Conservation (phyloP, 2,888 invertebrate genomes). For the Anorthoa munda region DNA sequence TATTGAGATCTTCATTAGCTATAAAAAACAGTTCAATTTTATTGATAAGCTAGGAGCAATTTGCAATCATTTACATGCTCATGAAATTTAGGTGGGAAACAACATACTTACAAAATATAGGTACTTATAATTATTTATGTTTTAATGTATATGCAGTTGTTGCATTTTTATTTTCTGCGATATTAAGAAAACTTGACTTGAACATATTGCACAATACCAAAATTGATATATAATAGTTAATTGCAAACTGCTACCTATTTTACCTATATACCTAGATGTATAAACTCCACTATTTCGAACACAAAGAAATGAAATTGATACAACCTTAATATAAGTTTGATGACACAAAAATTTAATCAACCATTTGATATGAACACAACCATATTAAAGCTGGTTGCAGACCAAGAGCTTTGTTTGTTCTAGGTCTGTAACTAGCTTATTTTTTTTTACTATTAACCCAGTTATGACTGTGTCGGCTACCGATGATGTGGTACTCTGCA, state of each 20-base stretch:
- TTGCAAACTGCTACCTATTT: slow-evolving; percentile 22
- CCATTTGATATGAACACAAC: slow-evolving; percentile 82
- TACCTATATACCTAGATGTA: not conserved
- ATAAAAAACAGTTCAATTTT: slow-evolving; percentile 12
- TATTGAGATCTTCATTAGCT: slow-evolving; percentile 35
- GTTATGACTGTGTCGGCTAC: slow-evolving; percentile 75
- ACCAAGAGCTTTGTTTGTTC: not conserved
- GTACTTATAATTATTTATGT: too few species aligned
- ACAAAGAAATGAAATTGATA: slow-evolving; percentile 41
- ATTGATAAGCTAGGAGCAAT: slow-evolving; percentile 6
- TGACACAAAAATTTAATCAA: slow-evolving; percentile 29
- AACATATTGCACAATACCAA: too few species aligned
- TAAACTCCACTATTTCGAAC: slow-evolving; percentile 25
- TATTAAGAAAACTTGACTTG: too few species aligned
- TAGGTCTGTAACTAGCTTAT: slow-evolving; percentile 25
- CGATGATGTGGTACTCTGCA: slow-evolving; percentile 87
- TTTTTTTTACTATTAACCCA: slow-evolving; percentile 56
- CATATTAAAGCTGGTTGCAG: slow-evolving; percentile 56
- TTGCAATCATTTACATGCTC: not conserved
- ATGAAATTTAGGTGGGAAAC: not conserved
- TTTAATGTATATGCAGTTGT: too few species aligned
- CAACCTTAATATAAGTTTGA: slow-evolving; percentile 34
- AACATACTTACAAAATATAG: not conserved
- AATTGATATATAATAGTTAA: not conserved
- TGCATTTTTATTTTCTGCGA: too few species aligned